Evolutionary conservation across 2,113 vertebrate species (phyloP).

Genomic region (Rallus limicola): DNA sequence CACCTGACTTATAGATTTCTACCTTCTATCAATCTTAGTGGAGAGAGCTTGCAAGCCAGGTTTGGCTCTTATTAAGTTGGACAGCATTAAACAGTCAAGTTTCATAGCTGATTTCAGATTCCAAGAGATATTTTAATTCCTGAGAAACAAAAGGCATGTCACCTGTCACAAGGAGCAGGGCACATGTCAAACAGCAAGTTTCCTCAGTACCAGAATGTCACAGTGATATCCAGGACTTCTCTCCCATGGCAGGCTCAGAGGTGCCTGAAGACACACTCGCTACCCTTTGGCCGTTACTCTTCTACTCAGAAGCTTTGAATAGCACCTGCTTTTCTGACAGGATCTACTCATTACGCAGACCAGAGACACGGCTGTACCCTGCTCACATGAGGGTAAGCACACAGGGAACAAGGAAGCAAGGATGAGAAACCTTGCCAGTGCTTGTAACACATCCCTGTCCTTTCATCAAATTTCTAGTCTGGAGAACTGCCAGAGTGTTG

Average conservation of each 20-base stretch:
- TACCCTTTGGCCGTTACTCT: neutral
- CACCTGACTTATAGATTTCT: neutral
- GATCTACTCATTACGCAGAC: neutral
- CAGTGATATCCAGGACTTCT: neutral
- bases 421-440: neutral
- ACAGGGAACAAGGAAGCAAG: neutral
- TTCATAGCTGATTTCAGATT: neutral
- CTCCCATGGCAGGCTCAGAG: neutral
- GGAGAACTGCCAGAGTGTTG: neutral
- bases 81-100: neutral
- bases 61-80: neutral
- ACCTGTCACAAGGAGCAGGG: neutral
- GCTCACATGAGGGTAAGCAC: neutral
- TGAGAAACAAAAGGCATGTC: neutral
- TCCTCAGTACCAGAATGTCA: neutral
- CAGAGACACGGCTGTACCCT: accelerated
- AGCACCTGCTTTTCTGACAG: neutral
- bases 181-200: neutral
- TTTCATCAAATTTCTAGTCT: neutral
- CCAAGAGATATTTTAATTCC: neutral
- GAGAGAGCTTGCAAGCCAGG: neutral
- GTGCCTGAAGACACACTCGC: neutral
- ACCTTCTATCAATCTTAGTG: neutral
- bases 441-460: neutral
- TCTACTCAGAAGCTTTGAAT: neutral